These are phyloP conservation scores for Holocentrus rufus DNA, from an alignment of 2,797 vertebrate genomes.

Conservation along the genomic window DNA sequence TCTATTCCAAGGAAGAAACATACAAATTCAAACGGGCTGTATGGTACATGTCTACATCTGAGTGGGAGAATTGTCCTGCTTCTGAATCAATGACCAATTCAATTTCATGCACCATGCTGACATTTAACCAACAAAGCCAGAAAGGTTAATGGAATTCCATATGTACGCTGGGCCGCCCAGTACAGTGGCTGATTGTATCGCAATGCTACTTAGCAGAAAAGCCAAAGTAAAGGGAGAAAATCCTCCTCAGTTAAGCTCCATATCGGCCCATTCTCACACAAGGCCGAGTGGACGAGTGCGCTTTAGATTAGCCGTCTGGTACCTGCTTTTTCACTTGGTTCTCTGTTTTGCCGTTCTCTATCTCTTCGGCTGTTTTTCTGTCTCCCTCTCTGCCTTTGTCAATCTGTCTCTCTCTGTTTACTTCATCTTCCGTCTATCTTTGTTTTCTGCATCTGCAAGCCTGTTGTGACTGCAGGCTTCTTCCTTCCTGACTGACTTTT, in stretches of 20 bases:
- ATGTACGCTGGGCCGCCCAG: constrained; percentile 65
- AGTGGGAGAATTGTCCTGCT: constrained; percentile 64
- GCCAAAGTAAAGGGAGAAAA: constrained; percentile 70
- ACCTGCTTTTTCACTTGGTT: constrained; percentile 49
- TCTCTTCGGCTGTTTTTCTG: constrained; percentile 11
- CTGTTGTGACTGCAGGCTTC: neutral
- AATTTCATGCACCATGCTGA: constrained; percentile 79
- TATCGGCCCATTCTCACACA: constrained; percentile 69
- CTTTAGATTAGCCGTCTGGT: constrained; percentile 53
- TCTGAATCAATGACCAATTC: constrained; percentile 81
- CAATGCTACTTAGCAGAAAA: constrained; percentile 70
- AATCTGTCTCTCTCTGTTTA: constrained; percentile 2
- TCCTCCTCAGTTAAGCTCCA: constrained; percentile 65
- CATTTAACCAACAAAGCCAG: constrained; percentile 77
- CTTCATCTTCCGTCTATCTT: constrained; percentile 3
- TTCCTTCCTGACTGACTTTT: neutral
- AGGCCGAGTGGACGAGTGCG: constrained; percentile 46
- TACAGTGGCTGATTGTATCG: constrained; percentile 74
- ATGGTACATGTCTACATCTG: constrained; percentile 55
- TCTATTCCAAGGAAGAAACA: constrained; percentile 38
- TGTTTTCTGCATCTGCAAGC: constrained; percentile 20
- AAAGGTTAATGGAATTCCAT: constrained; percentile 82
- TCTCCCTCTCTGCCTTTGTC: constrained; percentile 29
- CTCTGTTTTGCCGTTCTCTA: constrained; percentile 34
- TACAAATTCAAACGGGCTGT: constrained; percentile 44